Evolutionary conservation across 2,888 invertebrate species (phyloP).

Genomic region (Camptogramma bilineatum): DNA sequence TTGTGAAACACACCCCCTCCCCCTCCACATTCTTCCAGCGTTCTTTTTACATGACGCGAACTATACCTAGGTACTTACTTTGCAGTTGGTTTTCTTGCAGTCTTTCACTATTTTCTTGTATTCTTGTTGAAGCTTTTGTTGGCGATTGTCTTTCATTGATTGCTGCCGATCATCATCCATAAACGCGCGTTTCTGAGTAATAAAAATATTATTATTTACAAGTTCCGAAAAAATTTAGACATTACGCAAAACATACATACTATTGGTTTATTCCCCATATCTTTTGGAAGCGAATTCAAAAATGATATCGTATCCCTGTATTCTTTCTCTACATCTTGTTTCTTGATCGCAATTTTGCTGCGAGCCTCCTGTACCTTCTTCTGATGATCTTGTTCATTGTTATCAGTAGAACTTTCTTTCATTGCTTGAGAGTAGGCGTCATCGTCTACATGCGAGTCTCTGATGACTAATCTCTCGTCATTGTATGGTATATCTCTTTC

Average conservation of each 20-base stretch:
- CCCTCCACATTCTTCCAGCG: too few relatives aligned
- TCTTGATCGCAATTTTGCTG: conserved; percentile 81
- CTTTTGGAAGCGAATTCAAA: conserved; percentile 71
- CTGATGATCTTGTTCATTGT: conserved; percentile 51
- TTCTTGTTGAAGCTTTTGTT: conserved; percentile 71
- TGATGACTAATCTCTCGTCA: conserved; percentile 59
- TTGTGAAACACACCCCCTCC: too few relatives aligned
- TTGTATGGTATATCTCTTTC: conserved; percentile 55
- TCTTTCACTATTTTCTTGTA: conserved; percentile 71
- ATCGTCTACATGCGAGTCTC: conserved; percentile 61
- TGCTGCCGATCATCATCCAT: conserved; percentile 69
- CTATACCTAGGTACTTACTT: conserved; percentile 56
- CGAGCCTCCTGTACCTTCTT: conserved; percentile 63
- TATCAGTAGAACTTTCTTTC: conserved; percentile 55
- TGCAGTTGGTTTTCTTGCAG: conserved; percentile 58
- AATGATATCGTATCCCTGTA: conserved; percentile 76
- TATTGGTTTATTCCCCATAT: conserved; percentile 58
- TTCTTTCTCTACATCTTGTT: conserved; percentile 87
- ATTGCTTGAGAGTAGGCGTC: conserved; percentile 76
- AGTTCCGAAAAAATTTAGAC: neutral
- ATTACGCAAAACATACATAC: conserved; percentile 55
- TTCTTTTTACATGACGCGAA: too few relatives aligned
- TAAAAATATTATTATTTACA: neutral
- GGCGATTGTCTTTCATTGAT: conserved; percentile 61
- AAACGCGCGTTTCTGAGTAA: conserved; percentile 66